These are phyloP conservation scores for Ispidina picta DNA, from an alignment of 2,797 vertebrate species.

Conservation along the genomic window DNA sequence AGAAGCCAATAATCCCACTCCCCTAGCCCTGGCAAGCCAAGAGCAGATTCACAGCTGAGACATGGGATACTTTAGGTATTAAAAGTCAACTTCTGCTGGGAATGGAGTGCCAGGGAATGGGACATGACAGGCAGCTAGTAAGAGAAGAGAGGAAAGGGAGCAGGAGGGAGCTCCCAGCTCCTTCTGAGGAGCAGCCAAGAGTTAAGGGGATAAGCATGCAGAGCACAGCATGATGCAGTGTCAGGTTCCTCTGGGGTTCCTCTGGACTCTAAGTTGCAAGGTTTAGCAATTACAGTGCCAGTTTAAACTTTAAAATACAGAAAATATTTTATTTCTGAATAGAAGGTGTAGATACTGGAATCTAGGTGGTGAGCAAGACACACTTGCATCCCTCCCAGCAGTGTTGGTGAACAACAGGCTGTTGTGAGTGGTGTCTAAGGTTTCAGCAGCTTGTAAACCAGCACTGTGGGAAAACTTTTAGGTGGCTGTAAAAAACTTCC, in stretches of 20 bases:
- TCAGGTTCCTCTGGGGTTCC: neutral
- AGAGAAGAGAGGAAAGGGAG: neutral
- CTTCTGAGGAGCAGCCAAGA: neutral
- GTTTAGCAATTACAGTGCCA: slow-evolving; percentile 1
- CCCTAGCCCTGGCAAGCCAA: neutral
- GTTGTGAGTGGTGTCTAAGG: neutral
- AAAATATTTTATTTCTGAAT: neutral
- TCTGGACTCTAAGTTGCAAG: neutral
- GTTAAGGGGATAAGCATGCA: neutral
- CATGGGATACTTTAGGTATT: neutral
- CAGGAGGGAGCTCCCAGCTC: neutral
- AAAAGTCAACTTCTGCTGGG: neutral
- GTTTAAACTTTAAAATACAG: slow-evolving; percentile 5
- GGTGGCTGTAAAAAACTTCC: neutral
- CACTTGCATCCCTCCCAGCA: neutral
- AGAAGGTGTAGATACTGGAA: neutral
- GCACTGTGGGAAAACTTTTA: slow-evolving; percentile 28
- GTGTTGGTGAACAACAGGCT: neutral
- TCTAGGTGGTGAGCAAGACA: neutral
- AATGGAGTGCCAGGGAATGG: neutral
- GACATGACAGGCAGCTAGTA: neutral
- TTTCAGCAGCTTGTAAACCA: slow-evolving; percentile 36
- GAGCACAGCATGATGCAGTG: neutral
- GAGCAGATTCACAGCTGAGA: neutral
- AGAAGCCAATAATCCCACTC: neutral